Evolutionary conservation across 2,888 invertebrate genomes (phyloP).

Genomic region (Dolichopus griseipennis): DNA sequence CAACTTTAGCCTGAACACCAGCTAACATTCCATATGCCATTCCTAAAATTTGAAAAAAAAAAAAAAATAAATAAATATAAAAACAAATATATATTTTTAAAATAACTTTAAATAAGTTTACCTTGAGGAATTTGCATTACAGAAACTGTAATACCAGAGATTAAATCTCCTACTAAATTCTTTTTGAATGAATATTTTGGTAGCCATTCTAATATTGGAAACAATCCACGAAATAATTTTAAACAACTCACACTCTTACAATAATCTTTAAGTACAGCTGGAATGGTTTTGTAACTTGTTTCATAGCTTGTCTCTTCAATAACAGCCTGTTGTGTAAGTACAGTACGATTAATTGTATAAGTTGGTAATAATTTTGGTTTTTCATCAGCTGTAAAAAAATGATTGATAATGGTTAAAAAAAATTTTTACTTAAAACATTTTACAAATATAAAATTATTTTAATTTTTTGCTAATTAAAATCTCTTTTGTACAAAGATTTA

Average conservation of each 20-base stretch:
- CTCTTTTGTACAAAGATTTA: too few species aligned
- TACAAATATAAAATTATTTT: too few species aligned
- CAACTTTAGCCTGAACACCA: slow-evolving; percentile 56
- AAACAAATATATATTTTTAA: neutral
- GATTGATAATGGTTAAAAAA: too few species aligned
- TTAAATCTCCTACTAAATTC: slow-evolving; percentile 59
- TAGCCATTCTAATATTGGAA: slow-evolving; percentile 57
- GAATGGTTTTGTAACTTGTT: slow-evolving; percentile 39
- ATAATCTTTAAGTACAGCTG: slow-evolving; percentile 30
- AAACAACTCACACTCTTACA: slow-evolving; percentile 35
- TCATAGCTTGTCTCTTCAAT: slow-evolving; percentile 39
- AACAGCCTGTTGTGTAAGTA: slow-evolving; percentile 36
- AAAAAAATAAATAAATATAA: neutral
- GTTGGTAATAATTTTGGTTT: slow-evolving; percentile 35
- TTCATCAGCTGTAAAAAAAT: slow-evolving; percentile 17
- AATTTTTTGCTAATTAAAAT: too few species aligned
- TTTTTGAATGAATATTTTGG: slow-evolving; percentile 52
- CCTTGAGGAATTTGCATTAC: slow-evolving; percentile 81
- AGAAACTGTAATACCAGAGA: slow-evolving; percentile 76
- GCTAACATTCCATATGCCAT: slow-evolving; percentile 64
- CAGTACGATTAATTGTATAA: slow-evolving; percentile 37
- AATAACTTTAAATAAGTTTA: slow-evolving; percentile 36
- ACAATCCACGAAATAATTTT: slow-evolving; percentile 34
- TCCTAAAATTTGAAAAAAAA: slow-evolving; percentile 38
- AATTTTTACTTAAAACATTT: too few species aligned